These are phyloP conservation scores for Todiramphus chloris DNA, from an alignment of 2,113 vertebrate genomes.

Conservation along the genomic window DNA sequence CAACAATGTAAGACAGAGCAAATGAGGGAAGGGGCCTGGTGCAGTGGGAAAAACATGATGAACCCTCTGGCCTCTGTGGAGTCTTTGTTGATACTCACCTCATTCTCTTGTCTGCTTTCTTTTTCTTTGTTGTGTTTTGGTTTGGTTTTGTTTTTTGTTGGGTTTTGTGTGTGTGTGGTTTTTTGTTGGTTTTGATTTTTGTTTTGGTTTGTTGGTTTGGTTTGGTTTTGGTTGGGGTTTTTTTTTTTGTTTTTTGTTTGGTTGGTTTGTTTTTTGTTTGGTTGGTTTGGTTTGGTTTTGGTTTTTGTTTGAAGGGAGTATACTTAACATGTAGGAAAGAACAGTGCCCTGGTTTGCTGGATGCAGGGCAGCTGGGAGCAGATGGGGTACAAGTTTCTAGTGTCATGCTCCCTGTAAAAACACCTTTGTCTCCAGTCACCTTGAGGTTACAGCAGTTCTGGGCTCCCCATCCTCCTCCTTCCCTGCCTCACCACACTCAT, in stretches of 20 bases:
- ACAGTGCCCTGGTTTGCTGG: background rate
- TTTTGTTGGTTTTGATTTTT: too few relatives aligned
- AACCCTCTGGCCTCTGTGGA: conserved; percentile 14
- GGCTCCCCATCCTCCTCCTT: background rate
- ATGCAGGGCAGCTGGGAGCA: background rate
- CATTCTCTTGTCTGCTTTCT: background rate
- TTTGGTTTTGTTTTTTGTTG: background rate
- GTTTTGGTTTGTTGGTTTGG: background rate
- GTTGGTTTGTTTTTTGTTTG: too few relatives aligned
- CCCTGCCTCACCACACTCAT: background rate
- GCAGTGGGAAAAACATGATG: background rate
- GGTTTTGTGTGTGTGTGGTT: too few relatives aligned
- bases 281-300: too few relatives aligned
- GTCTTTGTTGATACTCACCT: conserved; percentile 6
- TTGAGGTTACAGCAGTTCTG: background rate
- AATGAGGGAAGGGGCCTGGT: background rate
- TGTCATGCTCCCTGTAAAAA: background rate
- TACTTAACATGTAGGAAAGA: background rate
- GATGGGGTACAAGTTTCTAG: background rate
- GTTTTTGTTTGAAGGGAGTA: background rate
- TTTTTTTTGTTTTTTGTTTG: background rate
- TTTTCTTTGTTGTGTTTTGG: background rate
- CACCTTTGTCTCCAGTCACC: background rate
- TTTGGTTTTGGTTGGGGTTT: too few relatives aligned
- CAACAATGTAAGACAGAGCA: background rate